Percentiles rank a stretch among this genome's conserved stretches.
These are phyloP conservation scores for Idris sp. DNA, from an alignment of 1,140 invertebrate genomes.

Conservation along the genomic window DNA sequence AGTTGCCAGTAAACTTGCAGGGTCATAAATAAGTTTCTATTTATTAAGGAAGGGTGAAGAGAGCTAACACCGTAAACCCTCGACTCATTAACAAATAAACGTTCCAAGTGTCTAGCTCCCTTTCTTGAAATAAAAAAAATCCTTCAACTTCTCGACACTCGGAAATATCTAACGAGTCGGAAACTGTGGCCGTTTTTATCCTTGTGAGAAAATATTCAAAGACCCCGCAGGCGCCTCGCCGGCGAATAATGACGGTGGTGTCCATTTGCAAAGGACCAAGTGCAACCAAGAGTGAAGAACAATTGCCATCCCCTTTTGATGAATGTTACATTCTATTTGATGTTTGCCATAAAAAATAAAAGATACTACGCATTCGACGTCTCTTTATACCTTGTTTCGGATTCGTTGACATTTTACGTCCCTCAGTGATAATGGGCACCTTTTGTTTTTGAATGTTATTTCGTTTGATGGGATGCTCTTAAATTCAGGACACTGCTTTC, in stretches of 20 bases:
- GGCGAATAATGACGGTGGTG: slow-evolving; percentile 40
- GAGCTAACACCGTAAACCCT: slow-evolving; percentile 21
- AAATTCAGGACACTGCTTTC: background rate
- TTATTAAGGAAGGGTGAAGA: slow-evolving; percentile 5
- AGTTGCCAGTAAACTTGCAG: background rate
- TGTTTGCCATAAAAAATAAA: slow-evolving; percentile 31
- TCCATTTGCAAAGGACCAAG: slow-evolving; percentile 41
- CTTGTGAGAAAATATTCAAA: slow-evolving; percentile 54
- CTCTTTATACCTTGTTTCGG: slow-evolving; percentile 11
- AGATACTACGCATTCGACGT: slow-evolving; percentile 30
- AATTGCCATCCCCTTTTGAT: slow-evolving; percentile 43
- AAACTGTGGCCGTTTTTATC: slow-evolving; percentile 56
- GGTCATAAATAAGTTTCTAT: slow-evolving; percentile 11
- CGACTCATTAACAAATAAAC: slow-evolving; percentile 58
- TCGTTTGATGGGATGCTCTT: slow-evolving; percentile 15
- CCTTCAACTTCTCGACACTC: slow-evolving; percentile 39
- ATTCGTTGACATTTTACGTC: slow-evolving; percentile 29
- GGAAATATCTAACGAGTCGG: slow-evolving; percentile 51
- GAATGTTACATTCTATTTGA: slow-evolving; percentile 54
- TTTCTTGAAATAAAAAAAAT: slow-evolving; percentile 13
- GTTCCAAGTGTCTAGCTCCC: slow-evolving; percentile 22
- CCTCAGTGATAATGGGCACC: slow-evolving; percentile 32
- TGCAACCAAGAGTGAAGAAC: slow-evolving; percentile 30
- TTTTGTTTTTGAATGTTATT: slow-evolving; percentile 26
- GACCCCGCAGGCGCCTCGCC: slow-evolving; percentile 36